Evolutionary conservation across 2,888 invertebrate genomes (phyloP), one percentile per base, ranked within the genome.

Genomic region (Nemotelus pantherinus): DNA sequence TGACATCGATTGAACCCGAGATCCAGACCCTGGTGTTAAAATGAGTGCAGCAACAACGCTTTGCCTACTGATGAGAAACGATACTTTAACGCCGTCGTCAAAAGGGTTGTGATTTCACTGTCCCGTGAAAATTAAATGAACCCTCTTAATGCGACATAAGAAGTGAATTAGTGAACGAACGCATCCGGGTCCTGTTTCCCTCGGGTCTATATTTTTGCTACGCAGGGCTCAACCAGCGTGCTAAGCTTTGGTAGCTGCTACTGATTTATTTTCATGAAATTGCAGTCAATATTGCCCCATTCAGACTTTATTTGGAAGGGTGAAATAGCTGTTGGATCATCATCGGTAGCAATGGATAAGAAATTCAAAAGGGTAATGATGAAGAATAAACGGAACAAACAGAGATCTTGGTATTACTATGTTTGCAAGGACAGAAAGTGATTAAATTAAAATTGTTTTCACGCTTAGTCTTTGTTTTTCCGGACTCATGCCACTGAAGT

Each of bases 81-180:
- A 25, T 25, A 25, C 25, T 25, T 25, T 25, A 25, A 25, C 25
- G 25, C 25, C 25, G 0, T 25, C 25, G 25, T 25, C 25, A 60
- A 74, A 57, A 74, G 60, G 74, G 74, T 48, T 63, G 53, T 44
- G 45, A 65, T 76, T 50, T 65, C 75, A 64, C 10, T 65, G 65
- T 65, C 45, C 65, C 65, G 76, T 76, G 65, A 76, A 76, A 76
- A 76, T 76, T 76, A 76, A 76, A 76, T 76, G 76, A 76, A 67
- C 76, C 76, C 67, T 57, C 44, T 64, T 76, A 67, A 76, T 76
- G 65, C 55, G 55, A 76, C 76, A 76, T 76, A 67, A 67, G 67
- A 76, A 76, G 76, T 76, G 67, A 76, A 76, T 76, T 76, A 76
- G 67, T 57, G 76, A 65, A 53, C 48, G 76, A 76, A 48, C 44